Percentiles rank a stretch among this genome's conserved stretches.
Evolutionary conservation across 2,888 invertebrate species (phyloP).

Genomic region (Machimus atricapillus): DNA sequence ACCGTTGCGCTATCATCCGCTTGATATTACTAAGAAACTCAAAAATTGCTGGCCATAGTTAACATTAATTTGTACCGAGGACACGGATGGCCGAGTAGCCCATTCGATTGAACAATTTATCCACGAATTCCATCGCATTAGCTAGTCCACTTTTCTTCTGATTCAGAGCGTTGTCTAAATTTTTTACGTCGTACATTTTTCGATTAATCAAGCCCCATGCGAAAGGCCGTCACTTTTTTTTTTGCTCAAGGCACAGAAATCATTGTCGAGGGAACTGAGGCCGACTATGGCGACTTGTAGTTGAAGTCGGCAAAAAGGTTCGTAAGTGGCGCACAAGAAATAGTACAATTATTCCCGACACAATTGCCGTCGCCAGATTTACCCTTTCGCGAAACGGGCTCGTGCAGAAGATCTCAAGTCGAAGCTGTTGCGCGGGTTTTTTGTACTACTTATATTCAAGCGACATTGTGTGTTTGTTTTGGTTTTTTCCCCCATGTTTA

Average conservation of each 20-base stretch:
- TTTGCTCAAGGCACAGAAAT: background rate
- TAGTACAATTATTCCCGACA: background rate
- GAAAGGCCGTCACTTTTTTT: background rate
- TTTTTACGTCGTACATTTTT: background rate
- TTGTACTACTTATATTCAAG: background rate
- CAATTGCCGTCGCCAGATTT: background rate
- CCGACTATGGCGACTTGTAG: background rate
- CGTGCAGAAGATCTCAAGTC: background rate
- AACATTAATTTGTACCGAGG: background rate
- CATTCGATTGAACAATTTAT: background rate
- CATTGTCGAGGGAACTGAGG: background rate
- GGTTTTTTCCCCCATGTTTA: background rate
- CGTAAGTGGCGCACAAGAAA: background rate
- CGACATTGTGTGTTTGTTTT: background rate
- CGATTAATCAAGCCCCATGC: background rate
- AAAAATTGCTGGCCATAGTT: background rate
- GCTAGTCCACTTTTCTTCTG: background rate
- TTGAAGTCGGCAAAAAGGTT: background rate
- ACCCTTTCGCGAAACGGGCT: background rate
- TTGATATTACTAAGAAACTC: background rate
- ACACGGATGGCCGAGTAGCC: background rate
- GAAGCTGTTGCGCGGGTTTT: background rate
- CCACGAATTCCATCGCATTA: background rate
- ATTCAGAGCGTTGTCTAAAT: background rate
- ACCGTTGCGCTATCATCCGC: background rate